A percentile compares a stretch with the other conserved stretches of the same genome.
These are phyloP conservation scores for Brachyistius frenatus DNA, from an alignment of 2,113 vertebrate species.

Conservation along the genomic window DNA sequence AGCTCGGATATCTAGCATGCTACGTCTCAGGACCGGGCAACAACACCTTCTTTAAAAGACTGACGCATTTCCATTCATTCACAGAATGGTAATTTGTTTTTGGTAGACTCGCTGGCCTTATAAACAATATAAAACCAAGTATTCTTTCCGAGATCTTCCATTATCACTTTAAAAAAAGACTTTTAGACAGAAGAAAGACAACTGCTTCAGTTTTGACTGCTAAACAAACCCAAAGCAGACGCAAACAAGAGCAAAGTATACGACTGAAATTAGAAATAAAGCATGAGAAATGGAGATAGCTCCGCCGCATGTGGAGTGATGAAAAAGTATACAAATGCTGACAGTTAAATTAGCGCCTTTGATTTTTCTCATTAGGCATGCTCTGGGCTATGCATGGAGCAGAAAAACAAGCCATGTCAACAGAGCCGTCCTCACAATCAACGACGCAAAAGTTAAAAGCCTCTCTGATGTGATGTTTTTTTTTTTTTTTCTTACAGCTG, in stretches of 20 bases:
- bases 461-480: conserved; percentile 64
- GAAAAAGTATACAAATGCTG: conserved; percentile 1
- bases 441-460: conserved; percentile 52
- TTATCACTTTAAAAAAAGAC: conserved; percentile 27
- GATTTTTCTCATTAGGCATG: conserved; percentile 26
- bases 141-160: conserved; percentile 1
- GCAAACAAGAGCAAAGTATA: conserved; percentile 4
- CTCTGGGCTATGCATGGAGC: not conserved
- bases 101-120: conserved; percentile 39
- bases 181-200: conserved; percentile 5
- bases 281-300: conserved; percentile 18
- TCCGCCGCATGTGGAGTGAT: not conserved
- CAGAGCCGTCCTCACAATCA: conserved; percentile 30
- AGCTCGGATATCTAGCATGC: conserved; percentile 60
- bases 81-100: conserved; percentile 31
- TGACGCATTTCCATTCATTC: conserved; percentile 66
- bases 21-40: conserved; percentile 47
- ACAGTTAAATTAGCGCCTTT: conserved; percentile 28
- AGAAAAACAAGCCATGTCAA: conserved; percentile 44
- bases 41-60: conserved; percentile 57
- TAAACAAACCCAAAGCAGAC: conserved; percentile 11
- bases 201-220: not conserved
- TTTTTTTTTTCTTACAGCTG: conserved; percentile 34
- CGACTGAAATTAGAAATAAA: conserved; percentile 9
- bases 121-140: conserved; percentile 39